Percentiles rank a stretch among this genome's conserved stretches.
phyloP scores from a whole-genome alignment of 1,140 invertebrate genomes.

The Brachionus plicatilis region DNA sequence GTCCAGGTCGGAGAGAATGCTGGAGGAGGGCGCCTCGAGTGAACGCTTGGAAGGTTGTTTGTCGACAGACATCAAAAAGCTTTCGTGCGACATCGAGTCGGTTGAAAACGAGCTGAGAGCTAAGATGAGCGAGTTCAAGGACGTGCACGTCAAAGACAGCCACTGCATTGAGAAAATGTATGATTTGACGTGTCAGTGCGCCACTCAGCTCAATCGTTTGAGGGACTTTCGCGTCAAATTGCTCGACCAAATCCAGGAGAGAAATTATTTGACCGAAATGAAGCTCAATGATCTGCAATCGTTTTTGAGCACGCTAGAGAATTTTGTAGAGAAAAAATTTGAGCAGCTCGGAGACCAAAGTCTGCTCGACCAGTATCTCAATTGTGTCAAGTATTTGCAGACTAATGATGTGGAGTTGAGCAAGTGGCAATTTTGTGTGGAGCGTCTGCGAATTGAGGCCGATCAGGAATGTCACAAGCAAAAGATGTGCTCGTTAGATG shows the following conservation, averaged over 20 bases:
- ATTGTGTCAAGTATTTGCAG: neutral
- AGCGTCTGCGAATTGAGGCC: neutral
- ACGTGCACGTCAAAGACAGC: neutral
- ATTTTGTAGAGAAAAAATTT: neutral
- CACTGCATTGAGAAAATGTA: neutral
- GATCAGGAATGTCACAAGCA: neutral
- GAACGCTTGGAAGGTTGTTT: neutral
- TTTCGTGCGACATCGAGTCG: neutral
- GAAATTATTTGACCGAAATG: neutral
- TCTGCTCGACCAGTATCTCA: neutral
- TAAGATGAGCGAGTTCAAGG: neutral
- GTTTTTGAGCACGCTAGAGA: neutral
- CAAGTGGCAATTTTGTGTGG: neutral
- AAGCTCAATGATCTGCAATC: conserved; percentile 11
- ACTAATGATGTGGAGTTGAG: conserved; percentile 4
- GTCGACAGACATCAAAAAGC: neutral
- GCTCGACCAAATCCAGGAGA: neutral
- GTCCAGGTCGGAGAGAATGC: neutral
- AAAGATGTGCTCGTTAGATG: neutral
- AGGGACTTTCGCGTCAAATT: neutral
- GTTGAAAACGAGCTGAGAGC: neutral
- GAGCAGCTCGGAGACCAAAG: neutral
- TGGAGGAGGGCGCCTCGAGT: neutral
- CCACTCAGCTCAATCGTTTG: neutral
- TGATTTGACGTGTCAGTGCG: neutral